phyloP scores from a whole-genome alignment of 2,113 vertebrate species.

The Pseudolaguvia tuberculata region DNA sequence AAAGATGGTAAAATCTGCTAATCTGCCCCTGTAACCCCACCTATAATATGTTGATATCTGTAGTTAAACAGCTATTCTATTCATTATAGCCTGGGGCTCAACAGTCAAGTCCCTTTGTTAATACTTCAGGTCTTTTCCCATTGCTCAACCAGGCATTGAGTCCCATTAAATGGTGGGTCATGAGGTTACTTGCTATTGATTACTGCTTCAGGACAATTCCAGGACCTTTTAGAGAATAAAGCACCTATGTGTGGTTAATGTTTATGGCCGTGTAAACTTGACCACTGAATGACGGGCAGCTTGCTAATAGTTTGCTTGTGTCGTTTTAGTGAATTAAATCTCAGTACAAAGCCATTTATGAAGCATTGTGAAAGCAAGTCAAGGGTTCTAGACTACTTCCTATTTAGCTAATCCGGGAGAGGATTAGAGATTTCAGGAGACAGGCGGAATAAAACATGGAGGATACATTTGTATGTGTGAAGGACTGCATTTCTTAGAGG shows the following conservation, averaged over 20 bases:
- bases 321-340: not conserved
- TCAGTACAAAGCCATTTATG: not conserved
- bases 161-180: not conserved
- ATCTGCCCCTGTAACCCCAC: not conserved
- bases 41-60: not conserved
- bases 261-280: not conserved
- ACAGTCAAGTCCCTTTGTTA: not conserved
- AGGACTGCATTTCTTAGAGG: not conserved
- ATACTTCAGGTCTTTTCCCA: not conserved
- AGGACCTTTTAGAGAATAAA: not conserved
- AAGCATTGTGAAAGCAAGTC: not conserved
- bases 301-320: not conserved
- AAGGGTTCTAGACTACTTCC: not conserved
- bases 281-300: not conserved
- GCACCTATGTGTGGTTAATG: not conserved
- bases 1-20: no score
- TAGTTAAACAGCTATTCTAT: not conserved
- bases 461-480: constrained; percentile 7
- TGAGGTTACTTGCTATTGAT: not conserved
- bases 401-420: constrained; percentile 22
- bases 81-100: not conserved
- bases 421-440: constrained; percentile 28
- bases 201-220: not conserved
- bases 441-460: not conserved
- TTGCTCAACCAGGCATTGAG: not conserved